Conservation (phyloP, 2,113 vertebrate species). For the Holacanthus passer region DNA sequence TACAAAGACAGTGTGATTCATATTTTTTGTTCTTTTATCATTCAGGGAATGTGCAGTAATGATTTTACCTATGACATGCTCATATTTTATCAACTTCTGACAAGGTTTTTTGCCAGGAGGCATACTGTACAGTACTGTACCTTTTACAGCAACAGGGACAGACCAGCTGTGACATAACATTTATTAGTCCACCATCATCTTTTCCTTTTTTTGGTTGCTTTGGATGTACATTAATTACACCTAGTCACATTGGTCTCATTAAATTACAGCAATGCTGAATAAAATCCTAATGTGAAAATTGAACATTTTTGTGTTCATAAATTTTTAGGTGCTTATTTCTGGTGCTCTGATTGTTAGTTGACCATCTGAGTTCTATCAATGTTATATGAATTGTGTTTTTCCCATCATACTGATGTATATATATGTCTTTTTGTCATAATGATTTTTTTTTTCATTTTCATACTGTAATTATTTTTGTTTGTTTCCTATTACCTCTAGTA, state of each 20-base stretch:
- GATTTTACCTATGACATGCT: neutral
- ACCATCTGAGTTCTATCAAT: neutral
- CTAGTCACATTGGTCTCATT: neutral
- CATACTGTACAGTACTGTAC: conserved; percentile 4
- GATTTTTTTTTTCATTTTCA: neutral
- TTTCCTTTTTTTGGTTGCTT: neutral
- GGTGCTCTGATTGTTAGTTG: conserved; percentile 20
- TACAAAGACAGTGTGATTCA: conserved; percentile 1
- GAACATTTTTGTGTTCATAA: conserved; percentile 1
- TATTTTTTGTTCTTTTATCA: neutral
- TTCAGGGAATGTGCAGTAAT: neutral
- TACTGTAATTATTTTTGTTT: conserved; percentile 45
- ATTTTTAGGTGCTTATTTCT: conserved; percentile 7
- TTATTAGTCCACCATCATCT: neutral
- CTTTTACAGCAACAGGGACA: neutral
- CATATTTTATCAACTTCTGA: neutral
- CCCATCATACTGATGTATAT: neutral
- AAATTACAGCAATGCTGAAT: neutral
- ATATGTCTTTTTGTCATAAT: conserved; percentile 21
- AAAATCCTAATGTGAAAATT: conserved; percentile 38
- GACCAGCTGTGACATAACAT: neutral
- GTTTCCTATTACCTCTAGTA: neutral
- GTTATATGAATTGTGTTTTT: neutral
- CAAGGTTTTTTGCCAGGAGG: neutral
- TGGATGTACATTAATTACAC: neutral